These are phyloP conservation scores for Actinia tenebrosa DNA, from an alignment of 64 coral and sea anemone species.

Conservation along the genomic window DNA sequence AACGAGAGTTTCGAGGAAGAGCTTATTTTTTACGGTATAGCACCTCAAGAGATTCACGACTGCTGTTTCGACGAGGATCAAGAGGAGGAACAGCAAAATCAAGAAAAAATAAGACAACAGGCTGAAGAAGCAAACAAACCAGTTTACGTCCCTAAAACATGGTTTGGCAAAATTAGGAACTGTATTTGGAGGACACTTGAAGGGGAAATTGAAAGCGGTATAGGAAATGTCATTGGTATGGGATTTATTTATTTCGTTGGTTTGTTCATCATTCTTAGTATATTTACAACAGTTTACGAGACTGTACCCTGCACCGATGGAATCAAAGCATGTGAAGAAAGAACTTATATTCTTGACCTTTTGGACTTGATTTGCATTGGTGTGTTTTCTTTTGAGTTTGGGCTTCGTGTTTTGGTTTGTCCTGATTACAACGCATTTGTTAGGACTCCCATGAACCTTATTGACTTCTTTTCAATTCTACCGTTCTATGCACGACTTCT, in stretches of 20 bases:
- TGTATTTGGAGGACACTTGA: slow-evolving; percentile 39
- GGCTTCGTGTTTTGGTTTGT: slow-evolving; percentile 45
- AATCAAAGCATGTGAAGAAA: slow-evolving; percentile 29
- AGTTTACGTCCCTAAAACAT: neutral
- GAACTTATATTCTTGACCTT: slow-evolving; percentile 59
- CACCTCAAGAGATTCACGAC: slow-evolving; percentile 78
- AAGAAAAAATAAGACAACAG: neutral
- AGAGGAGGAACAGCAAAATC: slow-evolving; percentile 40
- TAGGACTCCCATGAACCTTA: slow-evolving; percentile 68
- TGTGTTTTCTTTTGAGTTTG: slow-evolving; percentile 75
- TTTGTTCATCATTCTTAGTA: slow-evolving; percentile 79
- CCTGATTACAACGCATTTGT: slow-evolving; percentile 39
- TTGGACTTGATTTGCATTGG: slow-evolving; percentile 60
- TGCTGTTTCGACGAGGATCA: slow-evolving; percentile 83
- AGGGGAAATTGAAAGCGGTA: slow-evolving; percentile 53
- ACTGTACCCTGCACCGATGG: slow-evolving; percentile 54
- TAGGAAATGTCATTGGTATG: slow-evolving; percentile 48
- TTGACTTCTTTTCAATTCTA: slow-evolving; percentile 73
- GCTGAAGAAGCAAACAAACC: slow-evolving; percentile 1
- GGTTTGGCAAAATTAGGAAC: neutral
- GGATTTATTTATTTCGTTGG: slow-evolving; percentile 67
- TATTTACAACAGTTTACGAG: slow-evolving; percentile 81
- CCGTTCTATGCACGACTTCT: slow-evolving; percentile 67
- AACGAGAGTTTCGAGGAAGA: slow-evolving; percentile 83
- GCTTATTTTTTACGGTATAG: slow-evolving; percentile 69